Base-by-base conservation (phyloP, 2,113 vertebrate genomes). In the Smithornis capensis region DNA sequence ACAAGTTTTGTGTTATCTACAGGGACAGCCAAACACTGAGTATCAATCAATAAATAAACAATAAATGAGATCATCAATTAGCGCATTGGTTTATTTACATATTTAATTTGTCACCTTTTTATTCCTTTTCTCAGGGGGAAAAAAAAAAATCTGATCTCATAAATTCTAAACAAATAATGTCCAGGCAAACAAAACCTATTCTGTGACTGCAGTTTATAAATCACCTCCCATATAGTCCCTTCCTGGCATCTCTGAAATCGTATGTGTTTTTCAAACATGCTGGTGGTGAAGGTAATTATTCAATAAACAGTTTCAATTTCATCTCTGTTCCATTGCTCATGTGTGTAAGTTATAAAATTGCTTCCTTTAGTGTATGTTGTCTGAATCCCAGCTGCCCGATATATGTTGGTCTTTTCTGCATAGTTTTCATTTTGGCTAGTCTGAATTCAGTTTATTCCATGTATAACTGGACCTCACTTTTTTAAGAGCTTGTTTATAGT, bases 181-280 rank as follows among this genome's bases (percentile, higher is more conserved):
- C 80, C 47, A 47, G 86, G 74, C 87, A 82, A 95, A 83, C 10
- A 56, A 95, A 97, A 86, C 70, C 83, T 97, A 75, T 84, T 92
- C 63, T 75, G 3, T 76, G 67, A 70, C 59, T 77, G 19, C 59
- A 81, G 70, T 86, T 90, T 94, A 75, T 93, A 93, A 96, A 92
- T 92, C 73, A 75, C 3, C 33, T 1, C 23, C 10, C 7, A 7
- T 50, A 12, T 28, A 40, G 19, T 37, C 65, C 10, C 19, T 86
- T 49, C 40, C 74, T 89, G 68, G 45, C 79, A 56, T 90, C 44
- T 82, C 83, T 81, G 73, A 94, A 91, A 77, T 91, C 33, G 24
- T 27, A 14, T 35, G 8, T 75, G 27, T 97, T 90, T 93, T 90
- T 28, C 40, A 69, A 69, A 74, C 9, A 14, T 35, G 37, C 45